These are phyloP conservation scores for Prochilodus magdalenae DNA, from an alignment of 2,113 vertebrate genomes.

Conservation along the genomic window DNA sequence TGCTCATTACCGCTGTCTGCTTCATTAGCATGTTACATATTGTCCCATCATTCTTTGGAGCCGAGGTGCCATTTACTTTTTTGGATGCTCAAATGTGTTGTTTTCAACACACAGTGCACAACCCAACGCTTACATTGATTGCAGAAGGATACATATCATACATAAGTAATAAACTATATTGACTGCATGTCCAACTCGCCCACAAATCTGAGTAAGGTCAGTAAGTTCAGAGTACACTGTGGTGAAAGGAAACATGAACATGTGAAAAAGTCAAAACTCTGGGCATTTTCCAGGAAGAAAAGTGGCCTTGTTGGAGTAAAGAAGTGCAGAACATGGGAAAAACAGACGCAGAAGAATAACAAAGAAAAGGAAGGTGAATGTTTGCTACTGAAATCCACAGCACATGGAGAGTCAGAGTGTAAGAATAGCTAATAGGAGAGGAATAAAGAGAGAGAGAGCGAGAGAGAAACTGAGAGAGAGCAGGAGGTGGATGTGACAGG, in stretches of 20 bases:
- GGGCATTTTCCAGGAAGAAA: not conserved
- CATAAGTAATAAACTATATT: too few species aligned
- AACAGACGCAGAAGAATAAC: not conserved
- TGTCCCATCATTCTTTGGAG: too few species aligned
- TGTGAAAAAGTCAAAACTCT: not conserved
- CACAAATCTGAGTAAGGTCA: too few species aligned
- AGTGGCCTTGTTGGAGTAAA: not conserved
- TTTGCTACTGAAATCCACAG: not conserved
- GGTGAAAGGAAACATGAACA: slow-evolving; percentile 23
- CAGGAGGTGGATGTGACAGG: slow-evolving; percentile 3
- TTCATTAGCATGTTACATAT: too few species aligned
- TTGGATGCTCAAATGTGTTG: too few species aligned
- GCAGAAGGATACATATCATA: too few species aligned
- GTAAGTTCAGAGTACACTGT: slow-evolving; percentile 27
- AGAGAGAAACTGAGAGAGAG: not conserved
- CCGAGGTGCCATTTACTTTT: too few species aligned
- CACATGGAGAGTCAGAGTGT: not conserved
- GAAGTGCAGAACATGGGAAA: not conserved
- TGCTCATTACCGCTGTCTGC: too few species aligned
- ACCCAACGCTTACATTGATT: too few species aligned
- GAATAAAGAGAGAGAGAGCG: not conserved
- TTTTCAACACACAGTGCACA: too few species aligned
- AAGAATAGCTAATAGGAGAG: slow-evolving; percentile 6
- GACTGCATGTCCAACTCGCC: too few species aligned
- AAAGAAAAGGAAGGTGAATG: not conserved